phyloP scores from a whole-genome alignment of 2,888 invertebrate genomes.

The Eilema sororculum region DNA sequence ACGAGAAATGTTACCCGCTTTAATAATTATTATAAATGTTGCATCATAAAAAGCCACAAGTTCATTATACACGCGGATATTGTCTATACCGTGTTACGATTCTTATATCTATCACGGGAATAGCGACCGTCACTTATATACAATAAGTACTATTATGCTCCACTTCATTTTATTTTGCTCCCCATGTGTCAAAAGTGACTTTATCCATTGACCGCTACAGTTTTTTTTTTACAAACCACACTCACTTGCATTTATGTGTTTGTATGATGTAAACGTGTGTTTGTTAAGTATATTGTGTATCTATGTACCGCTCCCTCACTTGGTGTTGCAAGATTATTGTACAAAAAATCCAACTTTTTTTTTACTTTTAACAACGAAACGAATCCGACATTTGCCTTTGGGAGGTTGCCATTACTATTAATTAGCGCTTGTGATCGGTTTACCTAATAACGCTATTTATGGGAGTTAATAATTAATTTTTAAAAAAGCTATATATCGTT shows the following conservation, averaged over 20 bases:
- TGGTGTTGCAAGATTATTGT: constrained; percentile 52
- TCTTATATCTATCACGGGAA: constrained; percentile 71
- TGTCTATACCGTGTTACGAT: constrained; percentile 69
- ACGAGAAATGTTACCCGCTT: background rate
- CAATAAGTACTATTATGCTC: constrained; percentile 24
- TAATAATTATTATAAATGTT: constrained; percentile 2
- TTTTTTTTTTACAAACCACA: constrained; percentile 80
- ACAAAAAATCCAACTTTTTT: constrained; percentile 31
- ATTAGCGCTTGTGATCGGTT: constrained; percentile 85
- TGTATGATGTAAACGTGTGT: constrained; percentile 62
- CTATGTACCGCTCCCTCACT: constrained; percentile 48
- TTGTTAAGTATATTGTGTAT: constrained; percentile 31
- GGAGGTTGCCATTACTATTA: constrained; percentile 80
- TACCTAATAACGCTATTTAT: constrained; percentile 77
- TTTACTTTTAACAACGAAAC: constrained; percentile 58
- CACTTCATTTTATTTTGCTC: constrained; percentile 40
- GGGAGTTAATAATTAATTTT: constrained; percentile 54
- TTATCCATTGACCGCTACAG: constrained; percentile 74
- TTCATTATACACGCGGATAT: constrained; percentile 59
- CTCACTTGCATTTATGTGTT: constrained; percentile 84
- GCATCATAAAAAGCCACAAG: constrained; percentile 23
- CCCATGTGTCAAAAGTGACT: constrained; percentile 46
- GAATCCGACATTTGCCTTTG: constrained; percentile 84
- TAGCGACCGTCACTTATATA: constrained; percentile 37
- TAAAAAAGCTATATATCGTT: constrained; percentile 46